phyloP scores from a whole-genome alignment of 2,113 vertebrate species.

The Ochotona princeps region DNA sequence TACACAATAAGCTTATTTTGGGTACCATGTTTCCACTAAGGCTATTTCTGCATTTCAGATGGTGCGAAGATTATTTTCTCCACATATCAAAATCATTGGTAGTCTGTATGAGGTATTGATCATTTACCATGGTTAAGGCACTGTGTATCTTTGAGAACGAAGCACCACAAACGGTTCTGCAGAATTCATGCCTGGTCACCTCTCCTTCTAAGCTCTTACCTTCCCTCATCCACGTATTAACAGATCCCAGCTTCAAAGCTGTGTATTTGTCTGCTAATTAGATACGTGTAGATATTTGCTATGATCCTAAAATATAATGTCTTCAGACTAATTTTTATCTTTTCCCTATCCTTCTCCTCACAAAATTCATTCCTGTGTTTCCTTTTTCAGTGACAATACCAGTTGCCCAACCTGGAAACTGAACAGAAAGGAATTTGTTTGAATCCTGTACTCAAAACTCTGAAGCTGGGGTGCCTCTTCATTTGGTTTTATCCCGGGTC shows the following conservation, averaged over 20 bases:
- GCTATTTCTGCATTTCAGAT: slow-evolving; percentile 9
- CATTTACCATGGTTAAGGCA: neutral
- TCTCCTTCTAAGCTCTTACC: neutral
- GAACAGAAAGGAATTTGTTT: neutral
- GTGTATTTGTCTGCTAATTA: neutral
- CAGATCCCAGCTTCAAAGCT: neutral
- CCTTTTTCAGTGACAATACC: neutral
- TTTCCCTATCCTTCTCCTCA: neutral
- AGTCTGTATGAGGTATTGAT: neutral
- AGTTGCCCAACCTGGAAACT: neutral
- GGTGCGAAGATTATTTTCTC: slow-evolving; percentile 18
- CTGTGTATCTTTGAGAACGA: neutral
- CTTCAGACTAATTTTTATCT: neutral
- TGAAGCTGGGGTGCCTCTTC: neutral
- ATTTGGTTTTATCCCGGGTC: neutral
- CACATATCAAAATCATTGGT: neutral
- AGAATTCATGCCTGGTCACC: neutral
- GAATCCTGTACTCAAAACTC: neutral
- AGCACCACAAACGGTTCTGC: neutral
- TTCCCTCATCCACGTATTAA: neutral
- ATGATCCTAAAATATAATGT: neutral
- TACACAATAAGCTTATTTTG: neutral
- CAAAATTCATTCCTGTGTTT: neutral
- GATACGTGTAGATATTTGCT: neutral
- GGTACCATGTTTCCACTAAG: slow-evolving; percentile 9